A percentile compares a stretch with the other conserved stretches of the same genome.
Conservation (phyloP, 2,797 vertebrate genomes). For the Chrysocyon brachyurus region DNA sequence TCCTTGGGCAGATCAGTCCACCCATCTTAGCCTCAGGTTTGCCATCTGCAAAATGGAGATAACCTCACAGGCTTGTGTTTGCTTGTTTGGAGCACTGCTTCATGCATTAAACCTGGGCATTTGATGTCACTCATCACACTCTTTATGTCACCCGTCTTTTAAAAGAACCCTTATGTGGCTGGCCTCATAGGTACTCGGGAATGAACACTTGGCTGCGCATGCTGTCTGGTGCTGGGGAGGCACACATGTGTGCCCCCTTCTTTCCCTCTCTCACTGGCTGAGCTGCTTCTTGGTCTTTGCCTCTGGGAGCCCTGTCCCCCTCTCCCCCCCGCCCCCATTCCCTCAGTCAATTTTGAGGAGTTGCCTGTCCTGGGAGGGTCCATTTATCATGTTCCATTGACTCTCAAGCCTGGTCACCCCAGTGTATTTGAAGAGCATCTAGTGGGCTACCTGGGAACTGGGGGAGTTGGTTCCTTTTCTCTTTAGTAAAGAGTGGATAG, state of each 20-base stretch:
- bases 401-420: neutral
- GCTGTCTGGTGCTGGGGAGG: neutral
- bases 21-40: neutral
- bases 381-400: neutral
- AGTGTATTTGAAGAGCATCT: neutral
- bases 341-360: neutral
- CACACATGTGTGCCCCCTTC: rapidly evolving
- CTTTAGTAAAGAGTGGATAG: neutral
- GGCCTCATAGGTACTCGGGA: conserved; percentile 3
- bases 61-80: neutral
- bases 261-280: neutral
- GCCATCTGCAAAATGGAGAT: neutral
- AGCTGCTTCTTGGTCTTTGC: neutral
- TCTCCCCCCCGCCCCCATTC: too few relatives aligned
- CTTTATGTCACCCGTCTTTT: neutral
- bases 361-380: neutral
- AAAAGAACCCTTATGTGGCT: neutral
- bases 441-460: neutral
- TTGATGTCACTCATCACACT: too few relatives aligned
- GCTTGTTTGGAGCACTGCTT: neutral
- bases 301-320: neutral
- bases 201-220: neutral
- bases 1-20: neutral
- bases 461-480: neutral
- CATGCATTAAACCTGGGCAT: neutral